Conservation (phyloP, 2,797 vertebrate species). For the Pipistrellus kuhlii region DNA sequence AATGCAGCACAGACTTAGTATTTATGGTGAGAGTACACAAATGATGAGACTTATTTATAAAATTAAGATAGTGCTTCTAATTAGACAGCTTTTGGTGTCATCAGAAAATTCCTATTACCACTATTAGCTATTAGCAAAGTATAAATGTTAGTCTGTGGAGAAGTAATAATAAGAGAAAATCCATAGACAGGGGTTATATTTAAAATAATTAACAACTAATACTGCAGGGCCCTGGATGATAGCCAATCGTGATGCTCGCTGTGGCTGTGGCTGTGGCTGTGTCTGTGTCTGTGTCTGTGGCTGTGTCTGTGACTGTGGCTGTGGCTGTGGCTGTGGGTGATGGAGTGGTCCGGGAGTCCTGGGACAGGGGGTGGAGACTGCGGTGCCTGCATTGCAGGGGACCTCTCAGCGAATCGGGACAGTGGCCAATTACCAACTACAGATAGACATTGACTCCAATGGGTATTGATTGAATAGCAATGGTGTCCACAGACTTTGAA, state of each 20-base stretch:
- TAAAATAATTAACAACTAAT: conserved; percentile 25
- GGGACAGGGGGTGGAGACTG: background rate
- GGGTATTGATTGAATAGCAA: background rate
- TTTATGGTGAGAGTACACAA: background rate
- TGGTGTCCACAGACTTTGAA: conserved; percentile 31
- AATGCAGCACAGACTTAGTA: background rate
- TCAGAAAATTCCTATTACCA: background rate
- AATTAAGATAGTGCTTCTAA: conserved; percentile 41
- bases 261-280: too few species aligned
- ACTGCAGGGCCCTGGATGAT: rapidly evolving
- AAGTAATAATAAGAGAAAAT: conserved; percentile 10
- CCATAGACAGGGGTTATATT: background rate
- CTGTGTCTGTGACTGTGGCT: too few species aligned
- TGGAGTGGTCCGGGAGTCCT: background rate
- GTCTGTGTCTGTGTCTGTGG: too few species aligned
- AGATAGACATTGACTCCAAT: background rate
- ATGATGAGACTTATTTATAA: background rate
- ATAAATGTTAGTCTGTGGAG: background rate
- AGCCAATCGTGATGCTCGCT: background rate
- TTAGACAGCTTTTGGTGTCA: background rate
- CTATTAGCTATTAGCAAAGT: background rate
- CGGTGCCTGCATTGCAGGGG: background rate
- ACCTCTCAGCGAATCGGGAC: background rate
- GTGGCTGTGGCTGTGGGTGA: background rate
- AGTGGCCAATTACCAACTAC: background rate